Evolutionary conservation across 2,888 invertebrate genomes (phyloP), one percentile per base, ranked within the genome.

Genomic region (Cryptops parisi): DNA sequence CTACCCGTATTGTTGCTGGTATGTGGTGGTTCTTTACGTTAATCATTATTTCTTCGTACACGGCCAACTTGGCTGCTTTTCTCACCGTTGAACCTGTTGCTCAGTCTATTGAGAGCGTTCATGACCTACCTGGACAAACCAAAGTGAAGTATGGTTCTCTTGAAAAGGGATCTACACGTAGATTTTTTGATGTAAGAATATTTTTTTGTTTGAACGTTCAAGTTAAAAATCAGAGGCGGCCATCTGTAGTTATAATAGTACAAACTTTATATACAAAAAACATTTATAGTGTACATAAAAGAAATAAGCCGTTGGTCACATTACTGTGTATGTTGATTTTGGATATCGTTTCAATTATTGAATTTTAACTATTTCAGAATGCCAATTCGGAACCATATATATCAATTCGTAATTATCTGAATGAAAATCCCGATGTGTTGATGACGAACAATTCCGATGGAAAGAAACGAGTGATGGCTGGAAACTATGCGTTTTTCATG

Each of bases 141-240:
- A 87, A 88, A 69, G 96, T 98, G 62, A 91, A 94, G 68, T 98
- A 97, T 68, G 98, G 98, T 0, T 86, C 89, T 4, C 71, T 93
- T 17, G 76, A 78, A 58, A 87, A 87, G 41, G 98, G 97, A 48
- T 89, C 94, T 0, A 97, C 97, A 0, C 84, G 85, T 40, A 81
- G 84, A 9, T 98, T 97, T 71, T 98, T 98, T 67, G 78, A 87
- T 75, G 94, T 93, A 72, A 33, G 33, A 9, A n/a, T n/a, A n/a
- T n/a, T n/a, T n/a, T n/a, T n/a, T n/a, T n/a, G n/a, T n/a, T n/a
- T n/a, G n/a, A n/a, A n/a, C n/a, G n/a, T n/a, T n/a, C n/a, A n/a
- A n/a, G n/a, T n/a, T n/a, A n/a, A n/a, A n/a, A n/a, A n/a, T n/a
- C n/a, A n/a, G n/a, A n/a, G n/a, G n/a, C n/a, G n/a, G n/a, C n/a